phyloP scores from a whole-genome alignment of 2,113 vertebrate species.

The Himantopus leucocephalus region DNA sequence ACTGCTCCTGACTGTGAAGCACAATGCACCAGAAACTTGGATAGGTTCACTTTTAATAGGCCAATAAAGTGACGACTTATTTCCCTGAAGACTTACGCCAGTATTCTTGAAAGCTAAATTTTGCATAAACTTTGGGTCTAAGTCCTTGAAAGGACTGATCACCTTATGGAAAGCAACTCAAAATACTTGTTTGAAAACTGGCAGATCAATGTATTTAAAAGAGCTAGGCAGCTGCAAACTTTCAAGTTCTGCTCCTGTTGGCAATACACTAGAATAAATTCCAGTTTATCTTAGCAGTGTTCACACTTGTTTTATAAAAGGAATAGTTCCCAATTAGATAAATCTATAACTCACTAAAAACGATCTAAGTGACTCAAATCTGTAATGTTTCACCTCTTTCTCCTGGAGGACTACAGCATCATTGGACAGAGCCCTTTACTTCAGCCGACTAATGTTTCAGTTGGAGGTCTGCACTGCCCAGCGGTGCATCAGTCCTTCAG shows the following conservation, averaged over 20 bases:
- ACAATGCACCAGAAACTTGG: neutral
- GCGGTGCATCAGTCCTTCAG: neutral
- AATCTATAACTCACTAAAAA: neutral
- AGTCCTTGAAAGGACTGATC: neutral
- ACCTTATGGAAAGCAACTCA: neutral
- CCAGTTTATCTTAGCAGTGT: neutral
- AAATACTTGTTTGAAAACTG: neutral
- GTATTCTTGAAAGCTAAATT: neutral
- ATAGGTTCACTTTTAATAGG: neutral
- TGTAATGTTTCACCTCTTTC: neutral
- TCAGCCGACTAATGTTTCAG: neutral
- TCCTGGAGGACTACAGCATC: neutral
- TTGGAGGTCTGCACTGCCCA: neutral
- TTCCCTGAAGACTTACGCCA: neutral
- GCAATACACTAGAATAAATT: neutral
- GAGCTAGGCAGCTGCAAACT: neutral
- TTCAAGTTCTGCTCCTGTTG: neutral
- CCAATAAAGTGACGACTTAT: neutral
- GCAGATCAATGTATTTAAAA: neutral
- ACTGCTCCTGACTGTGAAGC: neutral
- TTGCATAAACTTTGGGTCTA: neutral
- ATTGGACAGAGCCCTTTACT: neutral
- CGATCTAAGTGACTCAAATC: neutral
- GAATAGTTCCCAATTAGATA: neutral
- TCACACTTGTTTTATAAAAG: neutral